These are phyloP conservation scores for Anseranas semipalmata DNA, from an alignment of 2,113 vertebrate genomes.

Conservation along the genomic window DNA sequence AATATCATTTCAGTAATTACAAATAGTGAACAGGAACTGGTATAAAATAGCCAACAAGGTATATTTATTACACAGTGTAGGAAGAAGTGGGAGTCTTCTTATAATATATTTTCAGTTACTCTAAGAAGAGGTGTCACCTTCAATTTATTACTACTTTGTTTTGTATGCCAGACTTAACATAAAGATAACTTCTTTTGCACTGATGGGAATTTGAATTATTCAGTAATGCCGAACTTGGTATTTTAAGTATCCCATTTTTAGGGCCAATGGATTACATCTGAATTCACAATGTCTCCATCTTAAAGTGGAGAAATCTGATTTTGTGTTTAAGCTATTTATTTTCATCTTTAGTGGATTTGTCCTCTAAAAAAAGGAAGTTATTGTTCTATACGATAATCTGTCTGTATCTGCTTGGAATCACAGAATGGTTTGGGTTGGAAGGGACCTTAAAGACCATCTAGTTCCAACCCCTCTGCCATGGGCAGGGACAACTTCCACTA, in stretches of 20 bases:
- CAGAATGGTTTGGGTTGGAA: too few relatives aligned
- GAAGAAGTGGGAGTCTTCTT: background rate
- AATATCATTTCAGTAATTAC: background rate
- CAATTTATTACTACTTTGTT: constrained; percentile 5
- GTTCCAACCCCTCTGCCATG: too few relatives aligned
- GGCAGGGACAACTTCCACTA: too few relatives aligned
- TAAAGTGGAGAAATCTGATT: background rate
- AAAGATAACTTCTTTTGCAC: background rate
- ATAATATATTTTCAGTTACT: background rate
- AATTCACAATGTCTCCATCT: background rate
- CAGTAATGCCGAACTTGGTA: background rate
- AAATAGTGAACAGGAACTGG: background rate
- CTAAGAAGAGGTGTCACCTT: background rate
- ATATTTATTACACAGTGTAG: background rate
- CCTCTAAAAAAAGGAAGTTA: background rate
- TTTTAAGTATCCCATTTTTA: background rate
- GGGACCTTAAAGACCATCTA: too few relatives aligned
- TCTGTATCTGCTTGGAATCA: background rate
- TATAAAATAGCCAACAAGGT: background rate
- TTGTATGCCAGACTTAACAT: background rate
- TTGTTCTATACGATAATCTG: background rate
- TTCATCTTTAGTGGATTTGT: background rate
- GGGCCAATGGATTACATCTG: background rate
- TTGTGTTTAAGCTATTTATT: background rate
- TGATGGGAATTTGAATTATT: background rate